Evolutionary conservation across 2,888 invertebrate species (phyloP).

Genomic region (Epirrita christyi): DNA sequence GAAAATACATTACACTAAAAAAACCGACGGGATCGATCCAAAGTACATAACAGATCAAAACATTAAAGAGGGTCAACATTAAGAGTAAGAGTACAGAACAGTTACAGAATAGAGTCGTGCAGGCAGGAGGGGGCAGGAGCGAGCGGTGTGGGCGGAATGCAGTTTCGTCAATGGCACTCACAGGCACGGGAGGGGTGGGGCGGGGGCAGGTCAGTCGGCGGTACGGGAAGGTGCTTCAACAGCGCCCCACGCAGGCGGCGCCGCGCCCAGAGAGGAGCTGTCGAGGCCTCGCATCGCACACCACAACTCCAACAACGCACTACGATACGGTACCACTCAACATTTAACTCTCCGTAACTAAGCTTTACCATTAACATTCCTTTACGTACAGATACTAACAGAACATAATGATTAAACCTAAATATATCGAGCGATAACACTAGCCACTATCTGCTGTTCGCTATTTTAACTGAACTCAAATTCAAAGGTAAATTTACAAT

Average conservation of each 20-base stretch:
- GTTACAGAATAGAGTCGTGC: slow-evolving; percentile 63
- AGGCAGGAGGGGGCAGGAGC: slow-evolving; percentile 71
- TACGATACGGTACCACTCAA: slow-evolving; percentile 83
- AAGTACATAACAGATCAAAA: slow-evolving; percentile 81
- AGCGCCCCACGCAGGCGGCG: slow-evolving; percentile 55
- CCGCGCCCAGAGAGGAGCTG: slow-evolving; percentile 65
- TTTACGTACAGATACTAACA: slow-evolving; percentile 80
- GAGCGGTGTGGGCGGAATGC: slow-evolving; percentile 46
- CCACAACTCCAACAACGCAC: slow-evolving; percentile 80
- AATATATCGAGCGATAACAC: slow-evolving; percentile 75
- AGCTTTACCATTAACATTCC: slow-evolving; percentile 82
- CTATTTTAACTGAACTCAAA: slow-evolving; percentile 82
- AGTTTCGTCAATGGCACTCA: slow-evolving; percentile 44
- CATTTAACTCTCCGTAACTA: slow-evolving; percentile 81
- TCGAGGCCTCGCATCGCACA: slow-evolving; percentile 66
- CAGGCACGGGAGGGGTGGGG: slow-evolving; percentile 46
- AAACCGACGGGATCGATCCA: slow-evolving; percentile 81
- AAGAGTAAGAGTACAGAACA: slow-evolving; percentile 74
- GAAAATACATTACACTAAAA: slow-evolving; percentile 81
- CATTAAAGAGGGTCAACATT: slow-evolving; percentile 80
- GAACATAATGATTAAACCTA: slow-evolving; percentile 82
- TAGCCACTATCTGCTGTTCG: slow-evolving; percentile 84
- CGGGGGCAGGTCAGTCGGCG: slow-evolving; percentile 32
- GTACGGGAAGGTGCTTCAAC: slow-evolving; percentile 50
- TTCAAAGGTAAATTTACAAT: slow-evolving; percentile 80